Conservation (phyloP, 1,140 invertebrate genomes). For the Nasonia vitripennis region DNA sequence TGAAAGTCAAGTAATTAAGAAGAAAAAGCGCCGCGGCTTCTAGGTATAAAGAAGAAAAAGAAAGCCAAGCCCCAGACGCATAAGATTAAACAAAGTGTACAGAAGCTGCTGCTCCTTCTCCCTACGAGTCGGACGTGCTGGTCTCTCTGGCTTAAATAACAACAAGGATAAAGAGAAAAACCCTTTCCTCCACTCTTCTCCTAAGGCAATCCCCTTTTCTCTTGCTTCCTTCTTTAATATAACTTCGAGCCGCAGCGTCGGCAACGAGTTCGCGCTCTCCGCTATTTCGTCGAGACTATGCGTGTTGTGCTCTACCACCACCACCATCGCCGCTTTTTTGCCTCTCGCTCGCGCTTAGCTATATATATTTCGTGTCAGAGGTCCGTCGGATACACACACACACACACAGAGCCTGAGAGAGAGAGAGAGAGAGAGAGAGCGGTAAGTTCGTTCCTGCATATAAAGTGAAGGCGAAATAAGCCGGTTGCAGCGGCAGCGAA, state of each 20-base stretch:
- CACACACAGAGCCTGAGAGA: slow-evolving; percentile 24
- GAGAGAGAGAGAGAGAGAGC: slow-evolving; percentile 26
- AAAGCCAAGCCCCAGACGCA: slow-evolving; percentile 14
- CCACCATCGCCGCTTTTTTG: not conserved
- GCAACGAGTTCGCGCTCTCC: not conserved
- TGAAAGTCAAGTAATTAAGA: slow-evolving; percentile 32
- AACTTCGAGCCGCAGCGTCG: not conserved
- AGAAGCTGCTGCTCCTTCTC: slow-evolving; percentile 32
- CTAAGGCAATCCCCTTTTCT: slow-evolving; percentile 19
- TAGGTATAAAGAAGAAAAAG: slow-evolving; percentile 6
- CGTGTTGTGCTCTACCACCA: not conserved
- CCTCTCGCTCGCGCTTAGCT: not conserved
- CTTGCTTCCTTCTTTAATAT: slow-evolving; percentile 18
- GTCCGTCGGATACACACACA: not conserved
- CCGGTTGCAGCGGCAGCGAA: slow-evolving; percentile 60
- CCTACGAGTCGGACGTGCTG: not conserved
- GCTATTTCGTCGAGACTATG: not conserved
- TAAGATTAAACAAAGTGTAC: slow-evolving; percentile 54
- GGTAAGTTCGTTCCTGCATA: slow-evolving; percentile 67
- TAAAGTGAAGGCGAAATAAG: slow-evolving; percentile 73
- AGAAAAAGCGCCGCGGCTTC: slow-evolving; percentile 29
- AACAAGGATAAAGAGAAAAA: slow-evolving; percentile 42
- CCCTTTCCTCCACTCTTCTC: slow-evolving; percentile 16
- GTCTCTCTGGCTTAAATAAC: slow-evolving; percentile 39
- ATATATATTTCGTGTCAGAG: slow-evolving; percentile 29